Percentiles rank a stretch among this genome's conserved stretches.
These are phyloP conservation scores for zebrafish (Danio rerio) DNA, from an alignment of 2,113 vertebrate genomes.

Conservation along the genomic window GRCz12tu NC_133193.1:23078501-23079000, in stretches of 20 bases:
- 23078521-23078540: constrained; percentile 85
- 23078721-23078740: constrained; percentile 71
- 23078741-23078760: constrained; percentile 77
- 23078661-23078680: background rate
- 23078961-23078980: too few relatives aligned
- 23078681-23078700: background rate
- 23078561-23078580: constrained; percentile 85
- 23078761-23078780: constrained; percentile 94
- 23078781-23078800: constrained; percentile 89
- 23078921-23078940: too few relatives aligned
- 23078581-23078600: constrained; percentile 94
- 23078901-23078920: background rate
- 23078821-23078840: constrained; percentile 85
- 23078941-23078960: too few relatives aligned
- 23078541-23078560: constrained; percentile 91
- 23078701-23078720: background rate
- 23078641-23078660: constrained; percentile 46
- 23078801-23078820: constrained; percentile 86
- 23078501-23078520: constrained; percentile 75
- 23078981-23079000: too few relatives aligned
- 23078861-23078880: constrained; percentile 80
- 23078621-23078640: constrained; percentile 96
- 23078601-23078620: constrained; percentile 90
- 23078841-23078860: constrained; percentile 84
- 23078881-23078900: background rate